Evolutionary conservation across 2,888 invertebrate species (phyloP), one percentile per base, ranked within the genome.

Genomic region (Tanypteryx hageni): DNA sequence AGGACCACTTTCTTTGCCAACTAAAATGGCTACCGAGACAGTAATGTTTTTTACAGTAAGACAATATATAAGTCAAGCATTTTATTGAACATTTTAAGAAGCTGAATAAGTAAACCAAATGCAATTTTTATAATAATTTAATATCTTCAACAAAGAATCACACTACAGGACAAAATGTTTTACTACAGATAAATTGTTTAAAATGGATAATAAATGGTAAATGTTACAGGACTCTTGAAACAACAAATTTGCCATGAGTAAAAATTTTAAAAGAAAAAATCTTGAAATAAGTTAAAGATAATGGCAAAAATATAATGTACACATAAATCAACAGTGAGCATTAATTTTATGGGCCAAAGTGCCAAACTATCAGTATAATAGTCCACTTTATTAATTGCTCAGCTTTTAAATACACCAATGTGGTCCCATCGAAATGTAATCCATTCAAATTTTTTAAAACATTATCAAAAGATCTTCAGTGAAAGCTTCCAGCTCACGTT

Each of bases 91-190:
- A n/a, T n/a, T n/a, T n/a, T n/a, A n/a, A n/a, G n/a, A n/a, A n/a
- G n/a, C n/a, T n/a, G n/a, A n/a, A n/a, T n/a, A n/a, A 44, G 5
- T 44, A 44, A 44, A 44, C 5, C 44, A 22, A 22, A 76, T 16
- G 22, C 76, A 76, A 0, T 10, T 89, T 10, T 91, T 68, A 64
- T 64, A 91, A 91, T 64, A 91, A 91, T 58, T 64, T 91, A 91
- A 58, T 68, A 10, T 59, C 58, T 86, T 57, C 86, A 68, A 91
- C 64, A 91, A 91, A 27, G 44, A 91, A 91, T 61, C 61, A 91
- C 27, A 59, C 58, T 57, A 61, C 61, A 91, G n/a, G 44, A 64
- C 7, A 91, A 27, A 22, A 91, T 18, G 31, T 64, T 68, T 91
- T 68, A 91, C 61, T 44, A 44, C 44, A 44, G 3, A 5, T 3